Base-by-base conservation (phyloP, 1,140 invertebrate genomes). In the Cyrtorhinus lividipennis region DNA sequence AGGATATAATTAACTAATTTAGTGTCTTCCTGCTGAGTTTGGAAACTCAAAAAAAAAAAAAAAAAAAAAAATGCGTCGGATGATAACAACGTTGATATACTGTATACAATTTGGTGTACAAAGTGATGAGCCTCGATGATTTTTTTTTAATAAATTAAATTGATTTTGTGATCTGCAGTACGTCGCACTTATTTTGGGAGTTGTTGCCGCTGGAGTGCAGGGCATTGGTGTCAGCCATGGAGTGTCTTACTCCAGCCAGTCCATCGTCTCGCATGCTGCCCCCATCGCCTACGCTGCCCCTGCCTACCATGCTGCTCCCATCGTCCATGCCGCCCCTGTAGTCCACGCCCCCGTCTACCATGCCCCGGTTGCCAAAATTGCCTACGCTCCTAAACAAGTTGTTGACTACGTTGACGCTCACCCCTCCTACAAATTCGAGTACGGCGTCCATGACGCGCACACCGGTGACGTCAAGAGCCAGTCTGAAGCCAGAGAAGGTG, bases 321-420 rank as follows among this genome's bases (percentile, higher is more conserved):
- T 53, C 48, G 8, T 22, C 12, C 20, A 53, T 20, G 48, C 48
- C 48, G 48, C 48, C 20, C 48, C 48, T 22, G 48, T 53, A 15
- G n/a, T n/a, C n/a, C n/a, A n/a, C n/a, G n/a, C n/a, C n/a, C n/a
- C n/a, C n/a, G n/a, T n/a, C n/a, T n/a, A n/a, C n/a, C n/a, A n/a
- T n/a, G n/a, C n/a, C n/a, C n/a, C n/a, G n/a, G n/a, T n/a, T n/a
- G 48, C 48, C 48, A 53, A 53, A 20, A 53, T 53, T 20, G 48
- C 48, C 48, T 5, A 13, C 8, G 48, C 48, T 3, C 48, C 10
- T 20, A 53, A 53, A 53, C 12, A 53, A 20, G 48, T 53, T 20
- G 18, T 53, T 20, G 48, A 53, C 48, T 53, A 53, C 48, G 48
- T 53, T 53, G 48, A 53, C 48, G 48, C 48, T 53, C 48, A 53